Base-by-base conservation (phyloP, 2,113 vertebrate genomes). In the Tetrao urogallus region DNA sequence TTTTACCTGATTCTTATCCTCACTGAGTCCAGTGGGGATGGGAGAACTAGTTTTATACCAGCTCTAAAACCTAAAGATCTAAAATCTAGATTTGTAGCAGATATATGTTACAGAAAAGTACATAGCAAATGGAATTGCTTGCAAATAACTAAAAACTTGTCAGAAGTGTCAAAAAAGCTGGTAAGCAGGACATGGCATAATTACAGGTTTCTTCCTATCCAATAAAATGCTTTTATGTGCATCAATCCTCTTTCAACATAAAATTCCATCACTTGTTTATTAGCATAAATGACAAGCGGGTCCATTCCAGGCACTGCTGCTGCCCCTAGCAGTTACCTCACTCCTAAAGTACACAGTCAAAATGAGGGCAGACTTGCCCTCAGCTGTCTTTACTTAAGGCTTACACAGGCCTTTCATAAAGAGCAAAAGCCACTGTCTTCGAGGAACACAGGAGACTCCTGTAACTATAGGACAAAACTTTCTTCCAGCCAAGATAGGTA, bases 1-100 rank as follows among this genome's bases (percentile, higher is more conserved):
- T 92, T 76, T 92, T 92, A 95, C 82, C 82, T 93, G 75, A 82
- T 88, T 80, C 50, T 89, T 25, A 64, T 80, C 57, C 66, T 48
- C 20, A 36, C 34, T 40, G 61, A 93, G 52, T 82, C 82, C 84
- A 85, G 45, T 66, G 71, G 74, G 87, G 36, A 87, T 47, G 40
- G 58, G 5, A 89, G 34, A 96, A 85, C 60, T 82, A 92, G 60
- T 87, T 82, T 77, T 66, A 60, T 25, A 78, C 77, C 79, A 90
- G 45, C 45, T 50, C 28, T 61, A 58, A 92, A 74, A 22, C 72
- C n/a, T 80, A 82, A 38, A 38, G 38, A 38, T 38, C 38, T 38
- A 38, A 38, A 38, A 38, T 83, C 52, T 83, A 74, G 48, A 54
- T 34, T 22, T 25, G 34, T 28, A 85, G 52, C 70, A 89, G 25